Base-by-base conservation (phyloP, 2,113 vertebrate species). In the Hylia prasina region DNA sequence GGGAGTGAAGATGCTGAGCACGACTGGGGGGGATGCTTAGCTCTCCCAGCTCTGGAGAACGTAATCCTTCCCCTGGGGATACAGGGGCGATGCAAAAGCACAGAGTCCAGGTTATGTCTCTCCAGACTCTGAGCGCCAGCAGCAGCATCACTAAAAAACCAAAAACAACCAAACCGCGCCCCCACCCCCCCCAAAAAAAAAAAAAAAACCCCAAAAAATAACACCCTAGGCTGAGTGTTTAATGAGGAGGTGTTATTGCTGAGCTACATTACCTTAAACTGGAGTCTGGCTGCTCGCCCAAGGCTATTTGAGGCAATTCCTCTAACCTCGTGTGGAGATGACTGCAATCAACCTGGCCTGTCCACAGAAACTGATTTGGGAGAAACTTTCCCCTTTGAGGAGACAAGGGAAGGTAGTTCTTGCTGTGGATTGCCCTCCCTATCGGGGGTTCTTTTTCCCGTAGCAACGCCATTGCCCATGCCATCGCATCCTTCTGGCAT, bases 151-250 rank as follows among this genome's bases (percentile, higher is more conserved):
- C 19, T 2, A 6, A 50, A 60, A 23, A 10, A 15, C 0, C 20
- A 11, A 10, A 13, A 31, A 25, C n/a, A n/a, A n/a, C n/a, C n/a
- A n/a, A n/a, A n/a, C n/a, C n/a, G n/a, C n/a, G n/a, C n/a, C n/a
- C n/a, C n/a, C n/a, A n/a, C n/a, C n/a, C n/a, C n/a, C n/a, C n/a
- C n/a, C n/a, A n/a, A n/a, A n/a, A n/a, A n/a, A n/a, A n/a, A n/a
- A n/a, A n/a, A n/a, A n/a, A n/a, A n/a, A n/a, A n/a, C n/a, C 0
- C 20, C 14, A 10, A 13, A 31, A 25, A n/a, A n/a, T n/a, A n/a
- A n/a, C n/a, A 17, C 30, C 21, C 2, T 27, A 1, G 0, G 1
- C n/a, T 13, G 58, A 45, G 54, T 31, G n/a, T 58, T 83, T 66
- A 53, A 28, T 3, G 22, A 51, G 50, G 31, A 37, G 18, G 13